phyloP scores from a whole-genome alignment of 1,140 invertebrate genomes.

The Drosophila biarmipes region DNA sequence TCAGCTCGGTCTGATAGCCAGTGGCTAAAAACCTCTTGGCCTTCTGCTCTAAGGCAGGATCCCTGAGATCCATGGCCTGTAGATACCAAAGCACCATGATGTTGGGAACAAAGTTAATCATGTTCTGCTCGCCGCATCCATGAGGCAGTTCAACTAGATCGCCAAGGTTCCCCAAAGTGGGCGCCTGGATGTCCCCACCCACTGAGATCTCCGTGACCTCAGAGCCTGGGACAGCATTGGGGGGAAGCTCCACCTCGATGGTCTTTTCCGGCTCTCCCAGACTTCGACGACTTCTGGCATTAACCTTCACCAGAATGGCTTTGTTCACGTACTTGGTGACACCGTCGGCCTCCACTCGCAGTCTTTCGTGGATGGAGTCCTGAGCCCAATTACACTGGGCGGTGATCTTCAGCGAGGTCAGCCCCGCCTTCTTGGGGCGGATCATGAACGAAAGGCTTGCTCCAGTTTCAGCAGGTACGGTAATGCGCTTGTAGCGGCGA shows the following conservation, averaged over 20 bases:
- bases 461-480: conserved; percentile 88
- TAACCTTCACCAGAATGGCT: conserved; percentile 90
- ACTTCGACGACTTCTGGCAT: conserved; percentile 60
- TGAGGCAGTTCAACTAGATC: conserved; percentile 93
- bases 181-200: conserved; percentile 91
- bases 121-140: conserved; percentile 97
- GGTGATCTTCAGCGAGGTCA: conserved; percentile 90
- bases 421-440: conserved; percentile 89
- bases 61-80: conserved; percentile 57
- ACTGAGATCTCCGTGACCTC: conserved; percentile 89
- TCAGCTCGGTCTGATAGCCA: conserved; percentile 96
- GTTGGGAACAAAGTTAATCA: conserved; percentile 96
- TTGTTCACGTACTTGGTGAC: conserved; percentile 91
- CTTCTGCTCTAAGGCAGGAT: conserved; percentile 77
- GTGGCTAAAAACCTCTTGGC: conserved; percentile 91
- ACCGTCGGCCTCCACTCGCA: conserved; percentile 92
- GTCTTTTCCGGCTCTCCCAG: conserved; percentile 84
- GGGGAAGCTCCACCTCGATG: conserved; percentile 89
- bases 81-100: conserved; percentile 93
- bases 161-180: conserved; percentile 90
- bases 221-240: conserved; percentile 88
- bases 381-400: conserved; percentile 88
- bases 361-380: conserved; percentile 89
- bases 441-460: conserved; percentile 92
- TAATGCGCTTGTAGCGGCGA: conserved; percentile 85